These are phyloP conservation scores for Lymantria dispar DNA, from an alignment of 2,888 invertebrate genomes.

Conservation along the genomic window DNA sequence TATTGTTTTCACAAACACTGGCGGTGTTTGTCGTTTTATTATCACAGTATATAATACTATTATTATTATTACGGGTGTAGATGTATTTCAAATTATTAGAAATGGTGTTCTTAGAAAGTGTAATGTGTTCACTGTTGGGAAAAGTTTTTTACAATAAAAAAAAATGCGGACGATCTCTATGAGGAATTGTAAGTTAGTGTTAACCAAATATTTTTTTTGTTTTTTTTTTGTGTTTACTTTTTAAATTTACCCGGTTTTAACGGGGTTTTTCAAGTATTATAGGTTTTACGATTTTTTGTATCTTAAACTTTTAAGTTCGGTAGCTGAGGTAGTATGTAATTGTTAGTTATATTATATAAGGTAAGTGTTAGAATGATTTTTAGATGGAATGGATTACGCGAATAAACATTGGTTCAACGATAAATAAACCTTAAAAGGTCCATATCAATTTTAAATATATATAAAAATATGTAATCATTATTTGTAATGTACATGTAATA, in stretches of 20 bases:
- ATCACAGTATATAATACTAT: constrained; percentile 42
- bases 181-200: constrained; percentile 58
- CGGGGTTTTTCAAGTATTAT: constrained; percentile 79
- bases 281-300: constrained; percentile 56
- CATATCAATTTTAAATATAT: constrained; percentile 77
- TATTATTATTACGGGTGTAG: constrained; percentile 76
- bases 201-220: constrained; percentile 66
- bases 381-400: constrained; percentile 56
- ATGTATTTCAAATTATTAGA: constrained; percentile 70
- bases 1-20: constrained; percentile 25
- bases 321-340: constrained; percentile 59
- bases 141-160: constrained; percentile 48
- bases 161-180: constrained; percentile 56
- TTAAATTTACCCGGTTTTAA: constrained; percentile 70
- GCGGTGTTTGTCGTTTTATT: constrained; percentile 35
- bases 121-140: constrained; percentile 76
- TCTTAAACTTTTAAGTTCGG: constrained; percentile 49
- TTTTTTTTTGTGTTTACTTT: constrained; percentile 5
- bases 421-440: constrained; percentile 76
- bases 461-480: constrained; percentile 73
- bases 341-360: constrained; percentile 56
- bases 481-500: constrained; percentile 68
- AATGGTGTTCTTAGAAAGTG: constrained; percentile 58
- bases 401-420: constrained; percentile 61
- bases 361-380: constrained; percentile 48